Evolutionary conservation across 2,888 invertebrate species (phyloP).

Genomic region (Ptychoptera contaminata): DNA sequence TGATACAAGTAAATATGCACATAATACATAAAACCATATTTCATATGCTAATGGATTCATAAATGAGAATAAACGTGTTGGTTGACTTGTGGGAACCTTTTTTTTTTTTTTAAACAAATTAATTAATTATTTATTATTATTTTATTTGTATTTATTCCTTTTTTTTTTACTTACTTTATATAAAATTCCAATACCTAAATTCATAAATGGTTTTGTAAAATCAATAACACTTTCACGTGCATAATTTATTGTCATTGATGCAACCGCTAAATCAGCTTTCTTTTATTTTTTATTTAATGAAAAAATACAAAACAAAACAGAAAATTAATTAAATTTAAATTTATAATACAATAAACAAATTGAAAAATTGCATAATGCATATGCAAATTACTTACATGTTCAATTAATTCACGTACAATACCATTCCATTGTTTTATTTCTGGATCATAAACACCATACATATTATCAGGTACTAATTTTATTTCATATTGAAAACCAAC

Average conservation of each 20-base stretch:
- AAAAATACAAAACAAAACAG: background rate
- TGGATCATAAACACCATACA: slow-evolving; percentile 80
- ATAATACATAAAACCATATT: slow-evolving; percentile 91
- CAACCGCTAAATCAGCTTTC: slow-evolving; percentile 92
- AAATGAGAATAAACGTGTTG: slow-evolving; percentile 83
- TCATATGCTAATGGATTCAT: slow-evolving; percentile 91
- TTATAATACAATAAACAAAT: background rate
- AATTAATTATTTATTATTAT: no score
- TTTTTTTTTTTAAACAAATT: slow-evolving; percentile 21
- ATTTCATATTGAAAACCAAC: slow-evolving; percentile 82
- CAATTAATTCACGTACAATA: slow-evolving; percentile 72
- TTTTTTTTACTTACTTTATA: slow-evolving; percentile 58
- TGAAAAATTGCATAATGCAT: background rate
- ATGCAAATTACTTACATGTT: slow-evolving; percentile 43
- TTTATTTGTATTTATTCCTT: background rate
- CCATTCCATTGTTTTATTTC: slow-evolving; percentile 84
- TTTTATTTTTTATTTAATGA: slow-evolving; percentile 26
- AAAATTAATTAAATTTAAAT: background rate
- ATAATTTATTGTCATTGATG: slow-evolving; percentile 95
- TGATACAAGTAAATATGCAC: slow-evolving; percentile 86
- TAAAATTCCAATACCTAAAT: slow-evolving; percentile 88
- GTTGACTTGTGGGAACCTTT: slow-evolving; percentile 77
- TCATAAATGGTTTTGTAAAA: slow-evolving; percentile 98
- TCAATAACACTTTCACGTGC: slow-evolving; percentile 80
- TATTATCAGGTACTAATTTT: slow-evolving; percentile 67